Evolutionary conservation across 2,888 invertebrate genomes (phyloP), one percentile per base, ranked within the genome.

Genomic region (Sinohyriopsis cumingii): DNA sequence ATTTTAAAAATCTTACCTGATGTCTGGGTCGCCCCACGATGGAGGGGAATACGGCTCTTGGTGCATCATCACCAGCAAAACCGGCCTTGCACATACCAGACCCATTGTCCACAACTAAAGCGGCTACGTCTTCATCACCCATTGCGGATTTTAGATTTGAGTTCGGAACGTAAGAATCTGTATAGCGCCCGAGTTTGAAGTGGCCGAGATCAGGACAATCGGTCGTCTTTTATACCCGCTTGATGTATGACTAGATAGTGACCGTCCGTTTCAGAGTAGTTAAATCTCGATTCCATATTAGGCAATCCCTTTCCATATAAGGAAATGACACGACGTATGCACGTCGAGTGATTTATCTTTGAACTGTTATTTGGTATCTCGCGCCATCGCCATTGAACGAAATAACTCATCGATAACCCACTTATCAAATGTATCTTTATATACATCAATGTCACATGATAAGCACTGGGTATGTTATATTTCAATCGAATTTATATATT

Each of bases 31-130:
- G 91, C 64, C 94, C 94, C 22, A 76, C 76, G 79, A 94, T 93
- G 83, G 95, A 95, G 70, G 96, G 96, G 91, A 96, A 95, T 87
- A 96, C 94, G 88, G 95, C 95, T 87, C 94, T 90, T 56, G 94
- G 94, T 65, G 94, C 94, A 86, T 94, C 94, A 87, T 94, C 94
- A 75, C 94, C 94, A 78, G 94, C 94, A 85, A 94, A 94, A 75
- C 94, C 94, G 77, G 94, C 93, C 87, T 94, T 94, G 91, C 93
- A 94, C 93, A 90, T 90, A 70, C 91, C 91, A 76, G 91, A 91
- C 70, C 91, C 91, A 86, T 91, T 91, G 86, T 91, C 94, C 60
- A 94, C 93, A 72, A 79, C 79, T 45, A 79, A 68, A 65, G 79
- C 77, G n/a, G 77, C 77, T 63, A 79, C 73, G 56, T 79, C 79